Conservation (phyloP, 2,797 vertebrate species). For the Serranus cabrilla region DNA sequence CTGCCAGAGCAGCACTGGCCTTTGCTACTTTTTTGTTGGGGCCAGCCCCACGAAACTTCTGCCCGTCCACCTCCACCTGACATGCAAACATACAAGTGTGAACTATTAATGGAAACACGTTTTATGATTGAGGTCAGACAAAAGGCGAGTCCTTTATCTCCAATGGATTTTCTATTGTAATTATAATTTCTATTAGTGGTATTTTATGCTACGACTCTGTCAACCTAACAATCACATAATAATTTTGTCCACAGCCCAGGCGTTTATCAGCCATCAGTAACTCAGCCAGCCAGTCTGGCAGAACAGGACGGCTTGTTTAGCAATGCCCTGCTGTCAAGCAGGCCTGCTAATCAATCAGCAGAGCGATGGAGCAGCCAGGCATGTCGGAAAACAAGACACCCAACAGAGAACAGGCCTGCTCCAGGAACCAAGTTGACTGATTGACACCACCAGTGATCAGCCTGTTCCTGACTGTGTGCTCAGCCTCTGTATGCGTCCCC, state of each 20-base stretch:
- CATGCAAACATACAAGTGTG: constrained; percentile 8
- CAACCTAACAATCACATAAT: constrained; percentile 18
- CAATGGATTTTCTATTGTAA: not conserved
- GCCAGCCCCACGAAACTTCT: constrained; percentile 98
- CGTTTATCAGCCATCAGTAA: constrained; percentile 52
- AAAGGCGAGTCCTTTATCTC: not conserved
- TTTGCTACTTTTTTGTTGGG: constrained; percentile 99
- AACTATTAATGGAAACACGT: not conserved
- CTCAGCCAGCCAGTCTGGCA: constrained; percentile 45
- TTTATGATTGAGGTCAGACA: not conserved
- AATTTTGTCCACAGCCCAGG: constrained; percentile 2
- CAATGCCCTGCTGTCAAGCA: constrained; percentile 70
- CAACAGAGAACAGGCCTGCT: constrained; percentile 64
- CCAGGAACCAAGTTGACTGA: constrained; percentile 67
- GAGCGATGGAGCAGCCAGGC: constrained; percentile 77
- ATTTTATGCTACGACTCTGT: constrained; percentile 8
- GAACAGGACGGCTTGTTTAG: constrained; percentile 76
- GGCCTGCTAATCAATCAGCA: constrained; percentile 80
- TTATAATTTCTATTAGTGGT: not conserved
- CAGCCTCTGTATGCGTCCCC: not conserved
- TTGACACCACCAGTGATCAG: constrained; percentile 56
- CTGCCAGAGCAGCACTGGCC: constrained; percentile 96
- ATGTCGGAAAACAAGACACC: constrained; percentile 72
- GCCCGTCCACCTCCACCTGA: constrained; percentile 98
- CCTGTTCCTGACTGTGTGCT: constrained; percentile 29